Evolutionary conservation across 2,797 vertebrate species (phyloP), one percentile per base, ranked within the genome.

Genomic region (Alfaro cultratus): DNA sequence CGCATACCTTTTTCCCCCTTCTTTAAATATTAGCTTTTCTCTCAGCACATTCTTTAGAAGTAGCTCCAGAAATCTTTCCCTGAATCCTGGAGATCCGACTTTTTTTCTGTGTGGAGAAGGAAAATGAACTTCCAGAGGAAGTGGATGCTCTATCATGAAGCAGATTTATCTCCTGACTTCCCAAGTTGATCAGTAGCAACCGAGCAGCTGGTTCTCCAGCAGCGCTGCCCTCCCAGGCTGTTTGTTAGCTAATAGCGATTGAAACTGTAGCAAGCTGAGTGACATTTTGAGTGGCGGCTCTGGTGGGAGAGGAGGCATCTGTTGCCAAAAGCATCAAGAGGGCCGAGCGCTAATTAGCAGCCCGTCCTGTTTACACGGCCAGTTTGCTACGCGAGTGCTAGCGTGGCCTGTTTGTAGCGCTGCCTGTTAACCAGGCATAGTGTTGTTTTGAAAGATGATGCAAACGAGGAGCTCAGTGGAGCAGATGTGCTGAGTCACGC

Each of bases 361-460:
- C 84, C 85, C 83, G 84, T 85, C 83, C 90, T 86, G 83, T 91
- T 90, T 87, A 82, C 88, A 91, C 83, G 78, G 85, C 81, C 70
- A 78, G 83, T 75, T 84, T 78, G 81, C 68, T 80, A 49, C 46
- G 64, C 2, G 71, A 88, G 83, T 67, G 71, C 34, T 45, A 55
- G n/a, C 1, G 70, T 76, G 41, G 73, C 81, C 36, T 81, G 82
- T 72, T 80, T 46, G 49, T 29, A 36, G 43, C 47, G 71, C 71
- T 4, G 57, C 41, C 68, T 82, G 26, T 62, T 73, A 55, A 34
- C 80, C 41, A 67, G 10, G 74, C 70, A 1, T 49, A 26, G 16
- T 36, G 18, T 16, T 49, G 71, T 12, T 60, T 12, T 53, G 31
- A n/a, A 70, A 70, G 67, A 67, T 21, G 34, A 39, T 23, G 34